These are phyloP conservation scores for Trinorchestia longiramus DNA, from an alignment of 1,140 invertebrate genomes.

Conservation along the genomic window DNA sequence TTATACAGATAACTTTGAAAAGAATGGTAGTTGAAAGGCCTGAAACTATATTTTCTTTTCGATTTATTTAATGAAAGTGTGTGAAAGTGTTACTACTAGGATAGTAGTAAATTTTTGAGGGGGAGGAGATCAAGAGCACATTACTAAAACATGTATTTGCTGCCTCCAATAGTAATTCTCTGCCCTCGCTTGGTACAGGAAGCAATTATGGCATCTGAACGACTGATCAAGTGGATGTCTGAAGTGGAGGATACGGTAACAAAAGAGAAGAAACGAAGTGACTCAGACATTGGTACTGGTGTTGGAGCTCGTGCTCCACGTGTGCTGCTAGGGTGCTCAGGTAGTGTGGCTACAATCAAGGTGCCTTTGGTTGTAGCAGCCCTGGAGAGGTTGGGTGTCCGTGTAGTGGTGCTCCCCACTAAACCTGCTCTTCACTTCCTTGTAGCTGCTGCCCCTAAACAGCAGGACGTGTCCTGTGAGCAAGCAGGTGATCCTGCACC, in stretches of 20 bases:
- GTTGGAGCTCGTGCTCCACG: slow-evolving; percentile 63
- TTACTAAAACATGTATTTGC: no score
- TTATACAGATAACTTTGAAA: no score
- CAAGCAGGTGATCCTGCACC: background rate
- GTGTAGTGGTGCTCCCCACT: slow-evolving; percentile 86
- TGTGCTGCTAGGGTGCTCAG: slow-evolving; percentile 86
- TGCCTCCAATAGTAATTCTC: background rate
- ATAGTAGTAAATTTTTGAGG: no score
- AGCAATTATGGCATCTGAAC: background rate
- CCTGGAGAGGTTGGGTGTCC: slow-evolving; percentile 69
- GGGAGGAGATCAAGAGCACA: background rate
- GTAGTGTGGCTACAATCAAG: slow-evolving; percentile 93
- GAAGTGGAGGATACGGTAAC: background rate
- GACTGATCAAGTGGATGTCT: background rate
- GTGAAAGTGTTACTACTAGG: no score
- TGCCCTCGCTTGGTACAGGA: background rate
- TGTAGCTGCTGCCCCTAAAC: background rate
- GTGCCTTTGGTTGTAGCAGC: slow-evolving; percentile 75
- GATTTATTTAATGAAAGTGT: no score
- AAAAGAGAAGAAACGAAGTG: background rate
- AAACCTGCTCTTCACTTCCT: slow-evolving; percentile 90
- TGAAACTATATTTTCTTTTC: no score
- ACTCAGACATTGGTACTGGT: background rate
- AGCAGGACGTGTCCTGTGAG: background rate
- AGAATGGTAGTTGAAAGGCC: no score